A percentile compares a stretch with the other conserved stretches of the same genome.
These are phyloP conservation scores for Periophthalmus magnuspinnatus DNA, from an alignment of 2,797 vertebrate species.

Conservation along the genomic window DNA sequence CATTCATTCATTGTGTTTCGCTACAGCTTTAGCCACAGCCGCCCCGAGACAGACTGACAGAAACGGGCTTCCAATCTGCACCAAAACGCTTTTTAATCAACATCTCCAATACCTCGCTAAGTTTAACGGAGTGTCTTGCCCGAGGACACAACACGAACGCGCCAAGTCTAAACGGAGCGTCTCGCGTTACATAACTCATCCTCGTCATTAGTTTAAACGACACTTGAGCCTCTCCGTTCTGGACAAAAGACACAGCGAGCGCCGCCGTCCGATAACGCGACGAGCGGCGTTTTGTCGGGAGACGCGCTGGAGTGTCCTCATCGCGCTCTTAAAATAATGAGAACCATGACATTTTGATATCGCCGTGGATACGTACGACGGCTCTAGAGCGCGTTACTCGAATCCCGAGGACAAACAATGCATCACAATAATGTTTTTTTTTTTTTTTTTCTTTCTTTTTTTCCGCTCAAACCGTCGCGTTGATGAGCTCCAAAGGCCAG, in stretches of 20 bases:
- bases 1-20: no score
- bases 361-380: conserved; percentile 6
- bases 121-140: no score
- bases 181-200: background rate
- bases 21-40: no score
- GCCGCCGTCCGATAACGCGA: background rate
- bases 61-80: no score
- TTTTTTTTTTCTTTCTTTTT: background rate
- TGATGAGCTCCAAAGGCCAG: conserved; percentile 24
- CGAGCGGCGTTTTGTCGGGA: conserved; percentile 2
- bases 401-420: conserved; percentile 35
- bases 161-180: background rate
- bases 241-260: background rate
- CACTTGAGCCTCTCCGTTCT: background rate
- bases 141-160: no score
- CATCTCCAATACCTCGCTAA: no score
- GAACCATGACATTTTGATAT: conserved; percentile 30
- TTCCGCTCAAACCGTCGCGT: conserved; percentile 16
- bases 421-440: conserved; percentile 29
- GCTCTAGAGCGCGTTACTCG: conserved; percentile 1
- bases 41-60: no score
- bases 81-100: no score
- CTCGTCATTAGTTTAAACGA: background rate
- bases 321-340: conserved; percentile 26
- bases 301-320: conserved; percentile 9